A percentile compares a stretch with the other conserved stretches of the same genome.
Evolutionary conservation across 2,888 invertebrate species (phyloP).

Genomic region (Harpalus rufipes): DNA sequence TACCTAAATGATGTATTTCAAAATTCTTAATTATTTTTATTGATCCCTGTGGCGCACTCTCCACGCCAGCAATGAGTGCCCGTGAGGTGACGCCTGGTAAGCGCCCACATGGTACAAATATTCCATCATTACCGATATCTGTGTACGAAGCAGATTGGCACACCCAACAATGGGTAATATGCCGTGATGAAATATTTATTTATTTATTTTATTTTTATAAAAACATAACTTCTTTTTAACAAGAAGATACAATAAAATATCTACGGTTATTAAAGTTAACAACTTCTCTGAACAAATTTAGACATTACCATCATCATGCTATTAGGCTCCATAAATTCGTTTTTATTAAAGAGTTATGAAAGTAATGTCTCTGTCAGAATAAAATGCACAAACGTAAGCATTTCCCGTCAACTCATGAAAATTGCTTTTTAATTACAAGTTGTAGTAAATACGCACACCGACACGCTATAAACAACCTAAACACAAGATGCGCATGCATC

Average conservation of each 20-base stretch:
- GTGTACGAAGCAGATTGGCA: too few relatives aligned
- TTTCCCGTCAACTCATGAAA: conserved; percentile 10
- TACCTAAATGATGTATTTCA: too few relatives aligned
- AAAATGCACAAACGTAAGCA: conserved; percentile 23
- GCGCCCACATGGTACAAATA: too few relatives aligned
- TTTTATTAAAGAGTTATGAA: conserved; percentile 3
- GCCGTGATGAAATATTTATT: too few relatives aligned
- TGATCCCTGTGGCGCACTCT: too few relatives aligned
- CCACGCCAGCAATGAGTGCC: too few relatives aligned
- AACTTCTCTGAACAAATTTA: neutral
- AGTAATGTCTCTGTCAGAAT: conserved; percentile 44
- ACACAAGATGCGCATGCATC: conserved; percentile 6
- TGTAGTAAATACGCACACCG: conserved; percentile 9
- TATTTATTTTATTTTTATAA: too few relatives aligned
- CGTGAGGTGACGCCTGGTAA: too few relatives aligned
- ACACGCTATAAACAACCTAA: conserved; percentile 14
- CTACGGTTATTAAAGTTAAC: neutral
- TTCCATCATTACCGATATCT: too few relatives aligned
- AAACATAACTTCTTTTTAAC: neutral
- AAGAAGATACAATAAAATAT: neutral
- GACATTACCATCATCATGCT: neutral
- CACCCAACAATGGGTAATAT: too few relatives aligned
- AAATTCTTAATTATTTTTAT: too few relatives aligned
- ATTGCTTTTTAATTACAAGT: conserved; percentile 56
- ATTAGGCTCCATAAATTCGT: neutral